These are phyloP conservation scores for Philotrypesis tridentata DNA, from an alignment of 1,140 invertebrate genomes.

Conservation along the genomic window DNA sequence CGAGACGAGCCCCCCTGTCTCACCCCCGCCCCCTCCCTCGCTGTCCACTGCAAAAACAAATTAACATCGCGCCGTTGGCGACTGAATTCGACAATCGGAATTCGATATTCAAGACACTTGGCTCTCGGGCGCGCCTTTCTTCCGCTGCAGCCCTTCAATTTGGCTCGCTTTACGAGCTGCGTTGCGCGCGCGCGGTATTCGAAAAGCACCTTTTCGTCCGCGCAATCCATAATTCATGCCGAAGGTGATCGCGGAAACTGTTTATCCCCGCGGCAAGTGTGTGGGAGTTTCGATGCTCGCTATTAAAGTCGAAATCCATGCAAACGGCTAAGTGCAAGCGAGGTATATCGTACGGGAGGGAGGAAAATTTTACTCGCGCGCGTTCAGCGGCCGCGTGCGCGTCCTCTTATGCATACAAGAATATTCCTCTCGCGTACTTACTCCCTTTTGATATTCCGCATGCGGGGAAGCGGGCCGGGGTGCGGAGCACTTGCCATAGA, in stretches of 20 bases:
- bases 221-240: too few relatives aligned
- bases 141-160: neutral
- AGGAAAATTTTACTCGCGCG: neutral
- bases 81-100: constrained; percentile 44
- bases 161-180: neutral
- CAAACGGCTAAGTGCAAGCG: neutral
- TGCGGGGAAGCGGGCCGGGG: neutral
- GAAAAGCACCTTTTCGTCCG: too few relatives aligned
- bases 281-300: neutral
- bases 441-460: constrained; percentile 15
- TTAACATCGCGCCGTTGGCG: constrained; percentile 55
- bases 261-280: too few relatives aligned
- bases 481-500: neutral
- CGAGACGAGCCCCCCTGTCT: constrained; percentile 15
- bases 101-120: constrained; percentile 27
- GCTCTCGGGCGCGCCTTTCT: neutral
- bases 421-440: constrained; percentile 38
- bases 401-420: neutral
- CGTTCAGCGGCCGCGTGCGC: too few relatives aligned
- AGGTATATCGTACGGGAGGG: too few relatives aligned
- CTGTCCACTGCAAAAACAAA: constrained; percentile 59
- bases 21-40: too few relatives aligned
- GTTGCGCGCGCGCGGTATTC: neutral
- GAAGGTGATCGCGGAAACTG: too few relatives aligned
- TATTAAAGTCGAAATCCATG: neutral